Base-by-base conservation (phyloP, 2,888 invertebrate genomes). In the Petrolisthes manimaculis region DNA sequence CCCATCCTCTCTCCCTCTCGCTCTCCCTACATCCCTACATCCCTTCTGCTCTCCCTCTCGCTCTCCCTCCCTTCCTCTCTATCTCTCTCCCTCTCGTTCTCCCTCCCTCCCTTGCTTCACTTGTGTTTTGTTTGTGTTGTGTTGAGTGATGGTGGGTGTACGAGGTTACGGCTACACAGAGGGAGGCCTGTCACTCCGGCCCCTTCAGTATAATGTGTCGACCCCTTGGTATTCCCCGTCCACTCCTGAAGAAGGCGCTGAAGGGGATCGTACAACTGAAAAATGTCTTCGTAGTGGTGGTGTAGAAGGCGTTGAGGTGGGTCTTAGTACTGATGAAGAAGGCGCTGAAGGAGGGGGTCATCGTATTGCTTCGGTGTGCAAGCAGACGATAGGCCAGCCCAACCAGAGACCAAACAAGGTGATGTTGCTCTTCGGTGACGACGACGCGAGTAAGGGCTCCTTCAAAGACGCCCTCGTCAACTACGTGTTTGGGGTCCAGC, bases 381-480 rank as follows among this genome's bases (percentile, higher is more conserved):
- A 78, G 54, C 78, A 78, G 54, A 77, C 61, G 5, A n/a, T 61
- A 1, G 84, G 84, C 14, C 5, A 5, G 53, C 9, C 55, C 8
- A 86, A 86, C 55, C 24, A 67, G 12, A 37, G 0, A 8, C 82
- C 67, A 4, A 82, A 82, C 61, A 86, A 86, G 77, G 83, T 86
- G 14, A 67, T 86, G 6, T 54, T 86, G 3, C 77, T 86, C 24
- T 61, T 83, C 24, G 86, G 86, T 21, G 53, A 86, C 56, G 86
- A 82, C n/a, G n/a, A 51, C 21, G 24, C 8, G 14, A 61, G 67
- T 5, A 77, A 78, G 54, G 82, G 51, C 5, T 77, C 77, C 3
- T 56, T 86, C 55, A 86, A 86, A 55, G 86, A 86, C 61, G 67
- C 80, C 53, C 74, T 86, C 21, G 80, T 86, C 9, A 86, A 86